Conservation (phyloP, 64 coral and sea anemone genomes). For the Porites australiensis region DNA sequence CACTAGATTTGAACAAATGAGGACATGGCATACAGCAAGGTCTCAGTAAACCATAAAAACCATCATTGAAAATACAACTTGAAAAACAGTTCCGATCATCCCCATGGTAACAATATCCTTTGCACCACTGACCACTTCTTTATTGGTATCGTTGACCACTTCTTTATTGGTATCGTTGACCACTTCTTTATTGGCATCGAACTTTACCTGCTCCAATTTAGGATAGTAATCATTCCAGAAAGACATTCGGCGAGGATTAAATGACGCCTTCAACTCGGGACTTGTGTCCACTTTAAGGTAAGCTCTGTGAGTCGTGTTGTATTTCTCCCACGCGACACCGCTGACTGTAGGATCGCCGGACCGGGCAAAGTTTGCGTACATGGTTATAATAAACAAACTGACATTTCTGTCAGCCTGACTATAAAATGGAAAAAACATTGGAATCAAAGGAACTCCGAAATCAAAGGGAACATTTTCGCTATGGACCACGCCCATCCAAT, state of each 20-base stretch:
- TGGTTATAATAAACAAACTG: conserved; percentile 57
- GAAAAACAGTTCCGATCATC: not conserved
- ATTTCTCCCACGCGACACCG: conserved; percentile 34
- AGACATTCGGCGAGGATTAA: conserved; percentile 33
- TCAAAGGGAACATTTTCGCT: conserved; percentile 62
- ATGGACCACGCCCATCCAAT: conserved; percentile 67
- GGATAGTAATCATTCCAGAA: conserved; percentile 88
- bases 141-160: too few relatives aligned
- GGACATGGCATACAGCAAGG: not conserved
- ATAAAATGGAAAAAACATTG: conserved; percentile 28
- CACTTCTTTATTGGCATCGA: not conserved
- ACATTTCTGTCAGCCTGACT: conserved; percentile 64
- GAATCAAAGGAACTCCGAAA: conserved; percentile 51
- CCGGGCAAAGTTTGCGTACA: conserved; percentile 74
- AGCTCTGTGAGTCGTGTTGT: conserved; percentile 10
- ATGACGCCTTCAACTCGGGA: conserved; percentile 30
- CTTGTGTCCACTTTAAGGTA: conserved; percentile 38
- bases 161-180: too few relatives aligned
- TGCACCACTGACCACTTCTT: too few relatives aligned
- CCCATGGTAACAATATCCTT: not conserved
- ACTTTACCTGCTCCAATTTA: conserved; percentile 14
- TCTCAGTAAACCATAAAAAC: not conserved
- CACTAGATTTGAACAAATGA: too few relatives aligned
- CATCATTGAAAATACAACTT: not conserved
- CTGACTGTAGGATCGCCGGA: conserved; percentile 53